These are phyloP conservation scores for Etheostoma spectabile DNA, from an alignment of 2,113 vertebrate species.

Conservation along the genomic window DNA sequence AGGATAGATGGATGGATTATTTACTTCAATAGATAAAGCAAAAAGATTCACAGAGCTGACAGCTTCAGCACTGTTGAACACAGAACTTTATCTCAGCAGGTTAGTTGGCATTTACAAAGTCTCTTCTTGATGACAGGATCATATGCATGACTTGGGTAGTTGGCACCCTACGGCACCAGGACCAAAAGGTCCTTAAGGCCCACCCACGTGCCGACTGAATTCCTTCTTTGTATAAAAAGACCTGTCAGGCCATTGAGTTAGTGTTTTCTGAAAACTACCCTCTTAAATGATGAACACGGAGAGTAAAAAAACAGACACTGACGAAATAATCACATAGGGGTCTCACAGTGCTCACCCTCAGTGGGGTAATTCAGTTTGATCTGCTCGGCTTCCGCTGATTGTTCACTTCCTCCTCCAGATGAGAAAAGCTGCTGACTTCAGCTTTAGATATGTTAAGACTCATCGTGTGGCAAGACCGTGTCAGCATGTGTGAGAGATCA, in stretches of 20 bases:
- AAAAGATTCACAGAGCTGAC: too few relatives aligned
- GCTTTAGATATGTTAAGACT: constrained; percentile 45
- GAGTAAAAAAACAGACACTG: constrained; percentile 10
- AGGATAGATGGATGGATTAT: too few relatives aligned
- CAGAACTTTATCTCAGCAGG: neutral
- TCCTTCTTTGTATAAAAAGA: constrained; percentile 9
- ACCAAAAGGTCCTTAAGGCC: neutral
- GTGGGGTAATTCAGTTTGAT: constrained; percentile 45
- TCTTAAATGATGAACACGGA: neutral
- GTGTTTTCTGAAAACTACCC: neutral
- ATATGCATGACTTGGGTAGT: constrained; percentile 16
- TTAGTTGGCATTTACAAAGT: neutral
- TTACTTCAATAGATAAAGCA: too few relatives aligned
- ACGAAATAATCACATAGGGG: constrained; percentile 32
- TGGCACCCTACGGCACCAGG: neutral
- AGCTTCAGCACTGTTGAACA: neutral
- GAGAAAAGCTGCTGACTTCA: constrained; percentile 66
- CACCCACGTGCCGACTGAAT: neutral
- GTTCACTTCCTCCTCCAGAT: constrained; percentile 33
- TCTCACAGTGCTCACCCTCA: constrained; percentile 13
- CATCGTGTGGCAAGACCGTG: constrained; percentile 26
- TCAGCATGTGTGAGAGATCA: constrained; percentile 36
- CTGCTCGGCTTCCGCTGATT: constrained; percentile 36
- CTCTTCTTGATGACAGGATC: constrained; percentile 2
- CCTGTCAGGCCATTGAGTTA: neutral